Conservation (phyloP, 2,888 invertebrate species). For the Dysmachus trigonus region DNA sequence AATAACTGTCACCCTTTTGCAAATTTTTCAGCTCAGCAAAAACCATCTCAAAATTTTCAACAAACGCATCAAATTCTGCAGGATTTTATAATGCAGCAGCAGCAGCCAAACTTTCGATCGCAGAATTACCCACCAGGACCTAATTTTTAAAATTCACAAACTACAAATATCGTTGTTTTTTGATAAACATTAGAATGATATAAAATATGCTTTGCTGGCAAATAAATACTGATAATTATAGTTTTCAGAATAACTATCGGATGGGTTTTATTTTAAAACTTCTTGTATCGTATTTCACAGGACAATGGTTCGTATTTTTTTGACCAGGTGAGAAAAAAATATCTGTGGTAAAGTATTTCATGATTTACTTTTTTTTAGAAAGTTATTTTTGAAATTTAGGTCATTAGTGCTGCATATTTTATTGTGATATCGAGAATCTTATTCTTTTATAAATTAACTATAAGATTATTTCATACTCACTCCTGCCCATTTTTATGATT, state of each 20-base stretch:
- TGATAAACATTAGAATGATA: not conserved
- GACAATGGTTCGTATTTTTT: not conserved
- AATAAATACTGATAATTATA: not conserved
- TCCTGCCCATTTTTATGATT: not conserved
- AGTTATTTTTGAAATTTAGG: not conserved
- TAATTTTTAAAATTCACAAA: not conserved
- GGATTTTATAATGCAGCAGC: conserved; percentile 13
- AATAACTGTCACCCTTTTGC: not conserved
- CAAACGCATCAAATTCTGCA: conserved; percentile 25
- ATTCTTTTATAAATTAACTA: too few relatives aligned
- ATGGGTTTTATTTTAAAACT: not conserved
- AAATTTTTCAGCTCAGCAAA: conserved; percentile 36
- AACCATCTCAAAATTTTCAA: not conserved
- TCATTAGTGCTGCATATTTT: too few relatives aligned
- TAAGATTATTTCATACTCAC: not conserved
- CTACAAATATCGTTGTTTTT: not conserved
- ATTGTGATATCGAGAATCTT: too few relatives aligned
- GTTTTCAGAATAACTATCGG: not conserved
- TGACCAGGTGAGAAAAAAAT: not conserved
- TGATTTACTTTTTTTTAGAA: too few relatives aligned
- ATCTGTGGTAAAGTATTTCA: too few relatives aligned
- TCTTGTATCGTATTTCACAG: not conserved
- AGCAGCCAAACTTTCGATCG: conserved; percentile 4
- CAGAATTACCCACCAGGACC: not conserved
- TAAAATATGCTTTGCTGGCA: not conserved